phyloP scores from a whole-genome alignment of 2,888 invertebrate genomes.

The Ichneumoninae sp. region DNA sequence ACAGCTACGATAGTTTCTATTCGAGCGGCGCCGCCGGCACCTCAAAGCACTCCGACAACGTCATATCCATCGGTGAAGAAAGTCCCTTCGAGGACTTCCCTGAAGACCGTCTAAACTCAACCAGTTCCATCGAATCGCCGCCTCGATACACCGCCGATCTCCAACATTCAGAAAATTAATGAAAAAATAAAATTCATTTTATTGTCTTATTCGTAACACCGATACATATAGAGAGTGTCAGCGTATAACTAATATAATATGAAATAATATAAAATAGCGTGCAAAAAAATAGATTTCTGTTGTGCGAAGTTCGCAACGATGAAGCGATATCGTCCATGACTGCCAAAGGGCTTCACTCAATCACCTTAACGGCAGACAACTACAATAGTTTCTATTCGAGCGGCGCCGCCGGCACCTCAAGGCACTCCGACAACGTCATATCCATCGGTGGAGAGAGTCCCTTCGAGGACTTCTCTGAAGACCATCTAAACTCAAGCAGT shows the following conservation, averaged over 20 bases:
- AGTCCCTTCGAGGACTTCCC: constrained; percentile 71
- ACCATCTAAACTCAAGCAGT: constrained; percentile 6
- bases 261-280: not conserved
- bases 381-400: constrained; percentile 58
- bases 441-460: constrained; percentile 59
- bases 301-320: not conserved
- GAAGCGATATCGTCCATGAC: not conserved
- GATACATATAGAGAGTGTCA: not conserved
- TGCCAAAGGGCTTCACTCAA: not conserved
- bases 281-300: not conserved
- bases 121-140: not conserved
- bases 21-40: constrained; percentile 9
- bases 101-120: constrained; percentile 15
- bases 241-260: no score
- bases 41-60: constrained; percentile 45
- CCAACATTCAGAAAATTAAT: constrained; percentile 7
- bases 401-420: constrained; percentile 11
- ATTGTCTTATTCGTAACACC: constrained; percentile 21
- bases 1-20: constrained; percentile 63
- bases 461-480: constrained; percentile 70
- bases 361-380: constrained; percentile 42
- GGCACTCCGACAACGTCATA: constrained; percentile 37
- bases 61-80: constrained; percentile 45
- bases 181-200: constrained; percentile 40
- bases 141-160: not conserved